These are phyloP conservation scores for Morpho helenor DNA, from an alignment of 2,888 invertebrate genomes.

Conservation along the genomic window DNA sequence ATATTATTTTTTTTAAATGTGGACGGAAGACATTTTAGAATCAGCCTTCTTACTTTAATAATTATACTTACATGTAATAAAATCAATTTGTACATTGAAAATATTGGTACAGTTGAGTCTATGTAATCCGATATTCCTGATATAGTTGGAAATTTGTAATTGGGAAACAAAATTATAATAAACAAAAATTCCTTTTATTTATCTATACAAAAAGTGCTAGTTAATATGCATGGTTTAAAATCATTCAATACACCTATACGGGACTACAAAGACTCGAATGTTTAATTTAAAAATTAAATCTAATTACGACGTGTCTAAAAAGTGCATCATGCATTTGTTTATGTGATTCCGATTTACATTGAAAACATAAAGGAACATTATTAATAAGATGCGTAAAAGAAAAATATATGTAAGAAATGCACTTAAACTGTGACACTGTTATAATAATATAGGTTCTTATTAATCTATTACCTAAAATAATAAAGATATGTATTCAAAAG, in stretches of 20 bases:
- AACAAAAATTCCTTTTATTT: too few relatives aligned
- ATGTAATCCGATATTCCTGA: neutral
- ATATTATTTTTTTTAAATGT: conserved; percentile 1
- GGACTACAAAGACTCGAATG: neutral
- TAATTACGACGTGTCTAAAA: neutral
- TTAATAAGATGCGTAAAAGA: too few relatives aligned
- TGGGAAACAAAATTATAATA: too few relatives aligned
- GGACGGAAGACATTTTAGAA: conserved; percentile 32
- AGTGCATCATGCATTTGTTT: neutral
- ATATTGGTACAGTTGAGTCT: conserved; percentile 5
- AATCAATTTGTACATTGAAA: conserved; percentile 31
- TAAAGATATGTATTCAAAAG: conserved; percentile 5
- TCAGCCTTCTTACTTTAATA: conserved; percentile 28
- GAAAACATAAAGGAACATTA: too few relatives aligned
- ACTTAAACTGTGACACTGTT: conserved; percentile 14
- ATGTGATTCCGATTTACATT: neutral
- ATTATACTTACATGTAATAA: conserved; percentile 11
- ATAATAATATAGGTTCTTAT: neutral
- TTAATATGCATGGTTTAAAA: too few relatives aligned
- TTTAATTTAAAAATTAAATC: neutral
- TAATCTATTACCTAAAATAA: neutral
- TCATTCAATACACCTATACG: neutral
- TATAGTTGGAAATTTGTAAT: too few relatives aligned
- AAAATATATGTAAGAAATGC: conserved; percentile 1
- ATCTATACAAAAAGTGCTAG: too few relatives aligned